phyloP scores from a whole-genome alignment of 2,888 invertebrate species.

The Linnaemya tessellans region DNA sequence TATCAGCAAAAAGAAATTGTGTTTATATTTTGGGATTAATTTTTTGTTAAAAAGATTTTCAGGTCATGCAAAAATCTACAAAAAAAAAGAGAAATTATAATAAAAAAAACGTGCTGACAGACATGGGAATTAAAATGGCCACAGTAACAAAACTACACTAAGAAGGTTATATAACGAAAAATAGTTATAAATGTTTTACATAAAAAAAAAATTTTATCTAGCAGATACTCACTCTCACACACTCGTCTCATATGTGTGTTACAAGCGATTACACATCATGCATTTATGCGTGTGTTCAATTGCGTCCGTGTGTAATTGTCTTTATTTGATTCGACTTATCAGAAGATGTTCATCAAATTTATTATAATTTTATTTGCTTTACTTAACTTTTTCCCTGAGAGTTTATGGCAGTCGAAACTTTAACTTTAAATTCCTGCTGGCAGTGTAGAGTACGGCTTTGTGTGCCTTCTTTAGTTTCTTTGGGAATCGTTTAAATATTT shows the following conservation, averaged over 20 bases:
- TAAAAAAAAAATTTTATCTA: neutral
- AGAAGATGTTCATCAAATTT: constrained; percentile 15
- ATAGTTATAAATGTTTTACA: neutral
- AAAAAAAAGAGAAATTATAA: neutral
- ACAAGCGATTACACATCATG: neutral
- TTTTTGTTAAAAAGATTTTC: constrained; percentile 11
- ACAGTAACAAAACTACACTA: neutral
- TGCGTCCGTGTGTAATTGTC: neutral
- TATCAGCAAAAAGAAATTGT: neutral
- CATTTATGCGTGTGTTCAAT: neutral
- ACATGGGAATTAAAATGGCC: constrained; percentile 1
- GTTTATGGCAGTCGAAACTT: constrained; percentile 4
- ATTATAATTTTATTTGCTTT: constrained; percentile 11
- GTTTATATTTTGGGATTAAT: neutral
- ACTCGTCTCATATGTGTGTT: neutral
- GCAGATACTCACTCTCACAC: neutral
- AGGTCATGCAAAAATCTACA: constrained; percentile 33
- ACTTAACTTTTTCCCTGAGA: constrained; percentile 11
- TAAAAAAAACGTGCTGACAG: neutral
- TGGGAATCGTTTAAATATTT: constrained; percentile 9
- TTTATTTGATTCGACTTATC: neutral
- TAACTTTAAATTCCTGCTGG: constrained; percentile 1
- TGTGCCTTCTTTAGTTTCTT: neutral
- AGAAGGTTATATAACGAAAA: neutral
- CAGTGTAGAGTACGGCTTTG: neutral